Conservation (phyloP, 37 sponge, comb jelly and placozoan species). For the Dysidea cf. avara region DNA sequence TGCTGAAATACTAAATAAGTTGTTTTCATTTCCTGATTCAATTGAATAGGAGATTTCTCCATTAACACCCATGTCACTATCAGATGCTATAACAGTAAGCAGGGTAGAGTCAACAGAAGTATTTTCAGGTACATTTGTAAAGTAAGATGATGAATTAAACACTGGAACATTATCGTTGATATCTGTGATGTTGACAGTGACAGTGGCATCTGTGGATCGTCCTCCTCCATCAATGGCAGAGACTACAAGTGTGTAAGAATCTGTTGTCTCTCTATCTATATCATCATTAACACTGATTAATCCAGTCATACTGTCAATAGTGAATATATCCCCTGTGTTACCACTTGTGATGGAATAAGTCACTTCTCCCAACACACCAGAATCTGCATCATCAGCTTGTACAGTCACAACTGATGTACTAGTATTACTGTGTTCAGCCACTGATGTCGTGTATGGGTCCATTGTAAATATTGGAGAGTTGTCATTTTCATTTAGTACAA, state of each 20-base stretch:
- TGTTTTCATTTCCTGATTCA: too few species aligned
- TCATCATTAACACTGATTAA: conserved; percentile 49
- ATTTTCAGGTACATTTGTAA: too few species aligned
- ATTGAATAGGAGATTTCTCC: too few species aligned
- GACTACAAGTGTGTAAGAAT: conserved; percentile 43
- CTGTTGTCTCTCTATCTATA: conserved; percentile 52
- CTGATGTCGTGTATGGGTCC: neutral
- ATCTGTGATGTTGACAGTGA: conserved; percentile 14
- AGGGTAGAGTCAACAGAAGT: too few species aligned
- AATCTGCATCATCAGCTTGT: conserved; percentile 57
- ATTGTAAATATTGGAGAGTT: conserved; percentile 29
- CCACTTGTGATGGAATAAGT: conserved; percentile 50
- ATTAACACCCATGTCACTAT: too few species aligned
- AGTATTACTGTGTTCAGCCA: neutral
- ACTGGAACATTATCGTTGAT: conserved; percentile 23
- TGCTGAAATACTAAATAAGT: too few species aligned
- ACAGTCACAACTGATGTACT: conserved; percentile 4
- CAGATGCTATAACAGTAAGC: too few species aligned
- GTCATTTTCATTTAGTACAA: conserved; percentile 42
- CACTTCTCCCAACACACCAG: conserved; percentile 64
- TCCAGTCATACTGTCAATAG: conserved; percentile 51
- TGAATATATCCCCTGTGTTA: conserved; percentile 51
- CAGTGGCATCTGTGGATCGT: neutral
- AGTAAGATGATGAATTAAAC: too few species aligned
- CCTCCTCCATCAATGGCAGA: conserved; percentile 3